phyloP scores from a whole-genome alignment of 2,113 vertebrate species.

The Myotis davidii region DNA sequence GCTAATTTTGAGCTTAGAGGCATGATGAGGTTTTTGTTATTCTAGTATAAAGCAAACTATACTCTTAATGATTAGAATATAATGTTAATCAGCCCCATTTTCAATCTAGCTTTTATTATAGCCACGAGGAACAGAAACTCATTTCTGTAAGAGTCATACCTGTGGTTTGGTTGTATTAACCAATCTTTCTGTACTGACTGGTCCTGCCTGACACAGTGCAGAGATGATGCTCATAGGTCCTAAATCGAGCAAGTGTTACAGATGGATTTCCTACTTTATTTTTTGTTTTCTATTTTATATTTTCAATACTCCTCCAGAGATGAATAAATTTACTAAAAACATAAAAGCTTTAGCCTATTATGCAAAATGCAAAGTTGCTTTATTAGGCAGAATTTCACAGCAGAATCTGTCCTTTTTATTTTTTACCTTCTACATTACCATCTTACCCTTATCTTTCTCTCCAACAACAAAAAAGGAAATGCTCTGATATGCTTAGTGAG shows the following conservation, averaged over 20 bases:
- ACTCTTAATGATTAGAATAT: slow-evolving; percentile 41
- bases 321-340: slow-evolving; percentile 15
- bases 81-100: slow-evolving; percentile 35
- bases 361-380: slow-evolving; percentile 16
- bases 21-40: slow-evolving; percentile 57
- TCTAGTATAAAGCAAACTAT: slow-evolving; percentile 52
- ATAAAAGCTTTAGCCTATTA: neutral
- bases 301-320: slow-evolving; percentile 19
- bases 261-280: neutral
- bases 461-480: neutral
- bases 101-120: slow-evolving; percentile 49
- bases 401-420: neutral
- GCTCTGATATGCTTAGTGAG: neutral
- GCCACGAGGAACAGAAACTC: slow-evolving; percentile 51
- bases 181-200: neutral
- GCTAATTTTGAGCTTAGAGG: slow-evolving; percentile 61
- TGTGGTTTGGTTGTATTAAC: slow-evolving; percentile 24
- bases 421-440: neutral
- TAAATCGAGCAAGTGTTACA: neutral
- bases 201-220: neutral
- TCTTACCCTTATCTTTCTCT: neutral
- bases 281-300: slow-evolving; percentile 23
- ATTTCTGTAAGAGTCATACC: neutral
- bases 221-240: neutral
- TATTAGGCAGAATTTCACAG: slow-evolving; percentile 1